Evolutionary conservation across 2,797 vertebrate species (phyloP), one percentile per base, ranked within the genome.

Genomic region (Ptychobarbus kaznakovi): DNA sequence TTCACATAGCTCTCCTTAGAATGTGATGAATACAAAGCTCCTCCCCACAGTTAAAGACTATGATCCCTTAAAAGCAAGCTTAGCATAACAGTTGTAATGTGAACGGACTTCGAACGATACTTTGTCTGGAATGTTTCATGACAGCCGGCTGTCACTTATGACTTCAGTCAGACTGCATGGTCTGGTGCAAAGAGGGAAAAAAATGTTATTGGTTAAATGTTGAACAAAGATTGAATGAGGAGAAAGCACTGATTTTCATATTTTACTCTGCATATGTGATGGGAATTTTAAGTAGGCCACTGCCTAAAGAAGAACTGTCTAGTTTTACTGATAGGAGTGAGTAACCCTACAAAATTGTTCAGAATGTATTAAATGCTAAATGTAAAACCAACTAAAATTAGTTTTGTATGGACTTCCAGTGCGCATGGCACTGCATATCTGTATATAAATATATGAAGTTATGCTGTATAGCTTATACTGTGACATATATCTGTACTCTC

Each of bases 61-160:
- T 69, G 72, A 84, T 84, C 82, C 76, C 22, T 84, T 80, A 84
- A 87, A 87, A 84, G 86, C 81, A 84, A 80, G 76, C 86, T 87
- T 87, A 84, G 56, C 28, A 61, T 12, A 51, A 51, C 20, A 49
- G 42, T 72, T 79, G 68, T 32, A 51, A 22, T 51, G 51, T 72
- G 61, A 65, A 69, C 46, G 18, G 38, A 70, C 83, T 32, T 82
- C 28, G 8, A 81, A 81, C 68, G 44, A 86, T 76, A 82, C 72
- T 80, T 38, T 78, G 32, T 70, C 35, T 65, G 46, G 42, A 49
- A 69, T 70, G 80, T 72, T 78, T 70, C 49, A 12, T 80, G 66
- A 61, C 51, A 61, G 81, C 25, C n/a, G 42, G 40, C 22, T 49
- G 46, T 63, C 28, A 49, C 51, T 42, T 15, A 61, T 49, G 53